These are phyloP conservation scores for Dufourea novaeangliae DNA, from an alignment of 1,140 invertebrate species.

Conservation along the genomic window DNA sequence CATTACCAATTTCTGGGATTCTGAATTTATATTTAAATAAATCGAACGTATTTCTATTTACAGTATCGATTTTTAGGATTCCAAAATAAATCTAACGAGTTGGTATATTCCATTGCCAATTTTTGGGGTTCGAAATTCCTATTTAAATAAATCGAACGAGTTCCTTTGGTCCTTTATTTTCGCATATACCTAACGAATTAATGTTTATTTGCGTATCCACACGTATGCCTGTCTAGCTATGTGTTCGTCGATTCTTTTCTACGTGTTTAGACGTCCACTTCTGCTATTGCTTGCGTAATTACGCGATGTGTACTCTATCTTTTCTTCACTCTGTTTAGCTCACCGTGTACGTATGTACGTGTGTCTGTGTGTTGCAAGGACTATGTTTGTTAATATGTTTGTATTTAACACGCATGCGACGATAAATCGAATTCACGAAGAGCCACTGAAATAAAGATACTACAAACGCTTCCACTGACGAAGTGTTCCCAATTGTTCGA, in stretches of 20 bases:
- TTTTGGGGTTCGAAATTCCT: no score
- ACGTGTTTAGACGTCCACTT: not conserved
- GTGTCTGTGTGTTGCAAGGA: no score
- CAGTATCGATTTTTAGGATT: no score
- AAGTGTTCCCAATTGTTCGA: not conserved
- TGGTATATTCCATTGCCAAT: no score
- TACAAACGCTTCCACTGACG: not conserved
- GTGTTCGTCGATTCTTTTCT: not conserved
- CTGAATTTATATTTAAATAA: no score
- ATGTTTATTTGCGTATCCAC: not conserved
- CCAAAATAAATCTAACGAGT: no score
- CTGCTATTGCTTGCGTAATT: slow-evolving; percentile 16
- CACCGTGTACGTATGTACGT: not conserved
- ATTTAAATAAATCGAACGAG: no score
- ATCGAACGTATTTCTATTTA: no score
- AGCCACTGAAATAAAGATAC: slow-evolving; percentile 1
- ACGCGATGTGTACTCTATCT: not conserved
- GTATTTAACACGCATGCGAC: not conserved
- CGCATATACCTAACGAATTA: no score
- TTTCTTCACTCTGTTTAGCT: not conserved
- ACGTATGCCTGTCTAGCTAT: slow-evolving; percentile 3
- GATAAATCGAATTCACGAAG: not conserved
- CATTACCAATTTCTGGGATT: no score
- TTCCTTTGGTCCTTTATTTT: no score
- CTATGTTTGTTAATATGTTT: not conserved